phyloP scores from a whole-genome alignment of 30 jellyfish, hydroid and myxozoan species.

The Phacellophora camtschatica region DNA sequence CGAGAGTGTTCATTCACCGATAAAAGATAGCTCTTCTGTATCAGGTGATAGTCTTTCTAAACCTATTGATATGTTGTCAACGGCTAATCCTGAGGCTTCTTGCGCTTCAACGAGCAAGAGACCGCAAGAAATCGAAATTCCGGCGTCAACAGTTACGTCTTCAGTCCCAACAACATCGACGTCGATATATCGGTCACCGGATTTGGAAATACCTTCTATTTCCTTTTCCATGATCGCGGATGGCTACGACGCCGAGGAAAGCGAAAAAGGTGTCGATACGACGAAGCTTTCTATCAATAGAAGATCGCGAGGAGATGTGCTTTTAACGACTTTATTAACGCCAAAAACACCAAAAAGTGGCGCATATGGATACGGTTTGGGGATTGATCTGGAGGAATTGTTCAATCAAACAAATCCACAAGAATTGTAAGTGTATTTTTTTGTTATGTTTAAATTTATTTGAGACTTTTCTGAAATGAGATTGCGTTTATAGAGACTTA shows the following conservation, averaged over 20 bases:
- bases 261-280: background rate
- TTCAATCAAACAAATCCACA: slow-evolving; percentile 64
- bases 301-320: slow-evolving; percentile 50
- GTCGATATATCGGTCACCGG: slow-evolving; percentile 16
- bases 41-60: background rate
- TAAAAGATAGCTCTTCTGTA: background rate
- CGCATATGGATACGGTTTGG: slow-evolving; percentile 97
- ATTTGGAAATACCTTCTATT: slow-evolving; percentile 31
- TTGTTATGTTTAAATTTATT: too few relatives aligned
- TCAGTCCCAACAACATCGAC: background rate
- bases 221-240: slow-evolving; percentile 53
- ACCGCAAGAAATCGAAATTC: background rate
- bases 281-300: background rate
- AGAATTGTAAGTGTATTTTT: slow-evolving; percentile 73
- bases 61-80: background rate
- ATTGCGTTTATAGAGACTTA: too few relatives aligned
- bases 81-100: too few relatives aligned
- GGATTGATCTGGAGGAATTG: slow-evolving; percentile 91
- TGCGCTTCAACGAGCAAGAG: background rate
- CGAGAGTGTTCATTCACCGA: background rate
- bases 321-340: slow-evolving; percentile 60
- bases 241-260: background rate
- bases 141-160: background rate
- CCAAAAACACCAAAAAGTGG: slow-evolving; percentile 96
- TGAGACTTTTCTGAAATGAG: too few relatives aligned